Percentiles rank a stretch among this genome's conserved stretches.
phyloP scores from a whole-genome alignment of 2,113 vertebrate genomes.

The Anoplopoma fimbria region DNA sequence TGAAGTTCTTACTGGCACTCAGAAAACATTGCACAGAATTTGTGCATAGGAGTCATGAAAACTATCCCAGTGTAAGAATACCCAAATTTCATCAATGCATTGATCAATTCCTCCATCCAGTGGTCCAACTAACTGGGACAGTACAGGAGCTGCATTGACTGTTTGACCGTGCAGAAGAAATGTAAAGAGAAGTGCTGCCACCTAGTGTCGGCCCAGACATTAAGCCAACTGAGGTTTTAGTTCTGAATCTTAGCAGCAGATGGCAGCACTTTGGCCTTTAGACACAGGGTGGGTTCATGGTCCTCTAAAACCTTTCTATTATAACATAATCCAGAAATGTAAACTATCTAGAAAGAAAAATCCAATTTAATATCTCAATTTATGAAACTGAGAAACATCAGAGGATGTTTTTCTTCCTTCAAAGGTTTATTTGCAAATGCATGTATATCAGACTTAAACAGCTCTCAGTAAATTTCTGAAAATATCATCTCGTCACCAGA shows the following conservation, averaged over 20 bases:
- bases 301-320: not conserved
- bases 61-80: not conserved
- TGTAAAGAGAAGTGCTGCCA: constrained; percentile 61
- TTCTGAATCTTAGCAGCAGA: constrained; percentile 53
- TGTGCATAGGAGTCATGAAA: not conserved
- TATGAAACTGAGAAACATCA: not conserved
- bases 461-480: constrained; percentile 4
- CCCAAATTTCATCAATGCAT: not conserved
- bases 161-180: not conserved
- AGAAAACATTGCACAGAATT: not conserved
- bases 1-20: not conserved
- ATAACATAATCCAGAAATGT: not conserved
- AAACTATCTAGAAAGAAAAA: not conserved
- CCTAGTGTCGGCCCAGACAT: constrained; percentile 47
- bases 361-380: not conserved
- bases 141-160: not conserved
- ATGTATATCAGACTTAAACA: not conserved
- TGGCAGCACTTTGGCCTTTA: constrained; percentile 51
- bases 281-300: not conserved
- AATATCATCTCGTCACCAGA: constrained; percentile 24
- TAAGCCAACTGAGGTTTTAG: not conserved
- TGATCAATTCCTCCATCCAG: not conserved
- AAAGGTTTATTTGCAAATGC: not conserved
- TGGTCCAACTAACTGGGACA: constrained; percentile 15
- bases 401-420: not conserved